Evolutionary conservation across 1,140 invertebrate genomes (phyloP).

Genomic region (Diorhabda carinulata): DNA sequence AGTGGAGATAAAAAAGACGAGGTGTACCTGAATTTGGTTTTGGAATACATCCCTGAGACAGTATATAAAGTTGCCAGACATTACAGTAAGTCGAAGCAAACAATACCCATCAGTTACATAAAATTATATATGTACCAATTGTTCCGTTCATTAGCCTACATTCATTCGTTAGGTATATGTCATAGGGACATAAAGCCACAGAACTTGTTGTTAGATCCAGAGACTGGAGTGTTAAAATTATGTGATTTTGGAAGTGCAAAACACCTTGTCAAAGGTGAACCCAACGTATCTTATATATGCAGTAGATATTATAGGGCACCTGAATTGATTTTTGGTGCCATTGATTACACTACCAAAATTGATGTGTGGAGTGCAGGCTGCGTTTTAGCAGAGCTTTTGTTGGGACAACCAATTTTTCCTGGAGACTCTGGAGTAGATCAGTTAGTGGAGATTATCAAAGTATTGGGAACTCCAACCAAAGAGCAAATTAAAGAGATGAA

Average conservation of each 20-base stretch:
- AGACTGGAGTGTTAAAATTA: constrained; percentile 94
- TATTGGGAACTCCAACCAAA: constrained; percentile 95
- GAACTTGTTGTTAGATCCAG: constrained; percentile 94
- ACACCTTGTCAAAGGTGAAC: constrained; percentile 93
- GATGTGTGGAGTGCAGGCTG: constrained; percentile 99
- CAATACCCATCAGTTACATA: constrained; percentile 98
- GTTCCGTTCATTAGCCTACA: constrained; percentile 71
- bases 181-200: constrained; percentile 99
- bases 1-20: constrained; percentile 99
- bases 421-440: constrained; percentile 99
- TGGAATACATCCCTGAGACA: constrained; percentile 99
- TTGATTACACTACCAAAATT: constrained; percentile 98
- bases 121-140: constrained; percentile 99
- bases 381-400: constrained; percentile 91
- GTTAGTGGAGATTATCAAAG: constrained; percentile 99
- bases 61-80: constrained; percentile 99
- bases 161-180: constrained; percentile 97
- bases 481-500: constrained; percentile 99
- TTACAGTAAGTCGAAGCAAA: constrained; percentile 98
- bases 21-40: constrained; percentile 99
- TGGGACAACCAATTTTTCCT: constrained; percentile 99
- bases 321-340: constrained; percentile 91
- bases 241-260: constrained; percentile 99
- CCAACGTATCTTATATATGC: constrained; percentile 99
- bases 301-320: constrained; percentile 86